Evolutionary conservation across 1,140 invertebrate genomes (phyloP).

Genomic region (Drosophila arizonae): DNA sequence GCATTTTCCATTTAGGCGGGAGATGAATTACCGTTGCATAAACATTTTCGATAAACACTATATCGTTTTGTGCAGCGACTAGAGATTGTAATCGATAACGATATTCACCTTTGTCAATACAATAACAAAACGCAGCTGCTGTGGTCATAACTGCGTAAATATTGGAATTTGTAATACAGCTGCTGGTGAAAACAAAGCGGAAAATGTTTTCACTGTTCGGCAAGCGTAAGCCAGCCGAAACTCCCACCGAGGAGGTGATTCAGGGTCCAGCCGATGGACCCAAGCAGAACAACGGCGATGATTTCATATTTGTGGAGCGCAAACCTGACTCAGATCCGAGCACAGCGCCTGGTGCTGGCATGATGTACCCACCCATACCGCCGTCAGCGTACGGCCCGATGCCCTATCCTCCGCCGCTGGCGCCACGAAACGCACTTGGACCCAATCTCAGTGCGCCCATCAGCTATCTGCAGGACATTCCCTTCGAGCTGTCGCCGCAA

Average conservation of each 20-base stretch:
- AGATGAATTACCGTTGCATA: not conserved
- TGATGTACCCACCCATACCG: slow-evolving; percentile 74
- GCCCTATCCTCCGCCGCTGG: slow-evolving; percentile 61
- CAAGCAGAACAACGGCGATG: slow-evolving; percentile 51
- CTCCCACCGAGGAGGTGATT: slow-evolving; percentile 71
- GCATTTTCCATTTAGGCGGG: not conserved
- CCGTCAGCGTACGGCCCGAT: slow-evolving; percentile 44
- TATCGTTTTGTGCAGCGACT: not conserved
- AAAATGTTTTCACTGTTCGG: slow-evolving; percentile 72
- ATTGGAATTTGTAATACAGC: not conserved
- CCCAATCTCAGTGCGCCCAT: slow-evolving; percentile 33
- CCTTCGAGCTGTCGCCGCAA: slow-evolving; percentile 73
- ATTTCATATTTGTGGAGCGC: slow-evolving; percentile 77
- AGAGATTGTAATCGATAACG: slow-evolving; percentile 3
- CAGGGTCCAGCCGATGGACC: slow-evolving; percentile 64
- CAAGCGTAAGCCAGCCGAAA: slow-evolving; percentile 67
- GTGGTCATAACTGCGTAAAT: slow-evolving; percentile 28
- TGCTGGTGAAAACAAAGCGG: not conserved
- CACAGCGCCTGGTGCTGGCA: slow-evolving; percentile 10
- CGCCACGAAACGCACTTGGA: slow-evolving; percentile 6
- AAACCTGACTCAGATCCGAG: slow-evolving; percentile 45
- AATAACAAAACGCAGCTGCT: slow-evolving; percentile 16
- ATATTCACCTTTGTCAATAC: not conserved
- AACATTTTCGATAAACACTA: not conserved
- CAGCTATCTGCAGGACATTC: slow-evolving; percentile 76